Conservation (phyloP, 1,140 invertebrate genomes). For the Drosophila sp. region DNA sequence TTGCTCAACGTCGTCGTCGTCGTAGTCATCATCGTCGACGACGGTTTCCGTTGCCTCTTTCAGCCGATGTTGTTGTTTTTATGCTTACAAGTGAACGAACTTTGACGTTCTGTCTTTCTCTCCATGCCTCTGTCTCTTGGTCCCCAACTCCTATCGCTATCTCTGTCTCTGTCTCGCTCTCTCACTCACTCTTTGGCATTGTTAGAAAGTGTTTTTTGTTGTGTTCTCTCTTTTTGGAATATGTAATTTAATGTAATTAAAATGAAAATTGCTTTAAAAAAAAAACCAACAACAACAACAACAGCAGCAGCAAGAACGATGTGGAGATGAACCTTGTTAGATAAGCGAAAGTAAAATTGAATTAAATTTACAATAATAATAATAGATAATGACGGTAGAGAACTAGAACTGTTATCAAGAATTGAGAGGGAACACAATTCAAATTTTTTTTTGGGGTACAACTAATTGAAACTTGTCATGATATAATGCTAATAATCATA, state of each 20-base stretch:
- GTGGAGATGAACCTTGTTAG: conserved; percentile 46
- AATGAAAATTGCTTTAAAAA: conserved; percentile 52
- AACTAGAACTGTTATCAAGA: not conserved
- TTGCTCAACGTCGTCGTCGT: conserved; percentile 45
- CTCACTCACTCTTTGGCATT: conserved; percentile 3
- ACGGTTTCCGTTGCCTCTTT: conserved; percentile 46
- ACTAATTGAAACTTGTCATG: conserved; percentile 6
- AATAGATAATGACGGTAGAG: conserved; percentile 4
- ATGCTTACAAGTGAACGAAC: conserved; percentile 79
- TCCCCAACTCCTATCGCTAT: not conserved
- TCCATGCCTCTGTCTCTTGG: not conserved
- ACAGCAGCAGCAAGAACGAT: conserved; percentile 2
- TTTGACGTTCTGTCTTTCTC: conserved; percentile 56
- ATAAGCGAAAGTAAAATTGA: conserved; percentile 66
- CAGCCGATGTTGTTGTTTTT: conserved; percentile 59
- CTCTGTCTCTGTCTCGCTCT: conserved; percentile 1
- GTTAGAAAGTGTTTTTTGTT: conserved; percentile 68
- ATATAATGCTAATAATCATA: not conserved
- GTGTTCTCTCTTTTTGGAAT: conserved; percentile 57
- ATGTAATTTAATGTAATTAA: conserved; percentile 74
- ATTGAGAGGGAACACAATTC: not conserved
- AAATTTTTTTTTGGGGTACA: not conserved
- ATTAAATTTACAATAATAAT: conserved; percentile 21
- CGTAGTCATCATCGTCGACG: conserved; percentile 18
- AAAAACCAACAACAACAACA: conserved; percentile 12